These are phyloP conservation scores for Lingula anatina DNA, from an alignment of 2,888 invertebrate species.

Conservation along the genomic window DNA sequence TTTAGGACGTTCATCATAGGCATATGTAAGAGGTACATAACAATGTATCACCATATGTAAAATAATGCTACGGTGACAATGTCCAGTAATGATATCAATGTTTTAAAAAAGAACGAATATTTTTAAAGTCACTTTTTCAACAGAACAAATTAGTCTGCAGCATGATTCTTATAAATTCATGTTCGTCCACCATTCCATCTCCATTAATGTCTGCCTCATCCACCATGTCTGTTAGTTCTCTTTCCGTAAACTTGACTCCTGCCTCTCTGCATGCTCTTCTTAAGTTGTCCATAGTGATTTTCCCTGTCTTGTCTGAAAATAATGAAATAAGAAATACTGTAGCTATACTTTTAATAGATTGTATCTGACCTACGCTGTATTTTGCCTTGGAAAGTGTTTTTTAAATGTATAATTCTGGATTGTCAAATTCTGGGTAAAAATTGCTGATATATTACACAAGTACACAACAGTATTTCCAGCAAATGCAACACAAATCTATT, in stretches of 20 bases:
- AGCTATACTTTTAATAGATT: background rate
- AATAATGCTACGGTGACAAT: background rate
- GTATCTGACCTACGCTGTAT: constrained; percentile 1
- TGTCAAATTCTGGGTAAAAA: background rate
- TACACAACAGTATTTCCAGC: background rate
- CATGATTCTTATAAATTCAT: constrained; percentile 50
- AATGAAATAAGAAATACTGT: background rate
- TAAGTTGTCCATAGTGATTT: constrained; percentile 38
- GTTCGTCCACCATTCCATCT: constrained; percentile 44
- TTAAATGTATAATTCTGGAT: background rate
- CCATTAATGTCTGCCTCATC: constrained; percentile 49
- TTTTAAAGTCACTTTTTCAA: background rate
- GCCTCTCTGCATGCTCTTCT: constrained; percentile 32
- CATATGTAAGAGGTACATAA: too few species aligned
- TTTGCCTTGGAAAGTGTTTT: background rate
- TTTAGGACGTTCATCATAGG: too few species aligned
- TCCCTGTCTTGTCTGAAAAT: constrained; percentile 30
- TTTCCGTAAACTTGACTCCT: constrained; percentile 38
- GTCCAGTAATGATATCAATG: background rate
- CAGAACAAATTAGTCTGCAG: constrained; percentile 47
- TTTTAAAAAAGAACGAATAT: background rate
- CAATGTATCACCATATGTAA: too few species aligned
- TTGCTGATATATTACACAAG: background rate
- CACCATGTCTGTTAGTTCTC: constrained; percentile 48
- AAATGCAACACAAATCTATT: background rate